Conservation (phyloP, 2,797 vertebrate genomes). For the Gymnoscopelus braueri region DNA sequence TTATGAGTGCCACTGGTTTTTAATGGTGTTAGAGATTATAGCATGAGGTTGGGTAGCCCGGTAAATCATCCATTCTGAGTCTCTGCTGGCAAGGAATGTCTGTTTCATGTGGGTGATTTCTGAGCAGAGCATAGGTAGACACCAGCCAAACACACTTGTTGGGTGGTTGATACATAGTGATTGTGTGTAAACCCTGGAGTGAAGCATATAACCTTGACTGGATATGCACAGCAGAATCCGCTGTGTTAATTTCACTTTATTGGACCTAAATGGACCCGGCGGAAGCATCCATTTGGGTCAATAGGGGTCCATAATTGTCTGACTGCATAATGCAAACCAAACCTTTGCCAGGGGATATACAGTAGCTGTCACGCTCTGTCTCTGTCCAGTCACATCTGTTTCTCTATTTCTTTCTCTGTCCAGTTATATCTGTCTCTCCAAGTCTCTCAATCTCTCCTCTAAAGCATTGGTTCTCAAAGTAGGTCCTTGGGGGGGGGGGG, state of each 20-base stretch:
- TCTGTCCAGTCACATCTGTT: background rate
- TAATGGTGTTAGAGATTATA: constrained; percentile 49
- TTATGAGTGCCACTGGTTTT: constrained; percentile 41
- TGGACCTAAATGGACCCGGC: too few relatives aligned
- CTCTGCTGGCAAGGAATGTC: constrained; percentile 16
- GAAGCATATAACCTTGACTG: constrained; percentile 20
- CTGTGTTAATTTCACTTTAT: too few relatives aligned
- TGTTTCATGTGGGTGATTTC: constrained; percentile 28
- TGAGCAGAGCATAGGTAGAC: constrained; percentile 3
- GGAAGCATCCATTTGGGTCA: too few relatives aligned
- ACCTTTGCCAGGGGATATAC: constrained; percentile 2
- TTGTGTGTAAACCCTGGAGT: constrained; percentile 16
- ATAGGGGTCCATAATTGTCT: background rate
- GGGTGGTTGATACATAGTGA: constrained; percentile 24
- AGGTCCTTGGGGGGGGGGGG: too few relatives aligned
- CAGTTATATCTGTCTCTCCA: background rate
- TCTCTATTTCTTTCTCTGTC: background rate
- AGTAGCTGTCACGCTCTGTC: background rate
- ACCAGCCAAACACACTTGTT: constrained; percentile 31
- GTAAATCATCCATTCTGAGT: constrained; percentile 30
- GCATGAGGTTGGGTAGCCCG: constrained; percentile 32
- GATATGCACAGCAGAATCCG: background rate
- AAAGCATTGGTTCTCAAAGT: too few relatives aligned
- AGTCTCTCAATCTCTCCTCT: too few relatives aligned
- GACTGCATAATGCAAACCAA: background rate